These are phyloP conservation scores for Muschampia plurimacula DNA, from an alignment of 2,888 invertebrate species.

Conservation along the genomic window DNA sequence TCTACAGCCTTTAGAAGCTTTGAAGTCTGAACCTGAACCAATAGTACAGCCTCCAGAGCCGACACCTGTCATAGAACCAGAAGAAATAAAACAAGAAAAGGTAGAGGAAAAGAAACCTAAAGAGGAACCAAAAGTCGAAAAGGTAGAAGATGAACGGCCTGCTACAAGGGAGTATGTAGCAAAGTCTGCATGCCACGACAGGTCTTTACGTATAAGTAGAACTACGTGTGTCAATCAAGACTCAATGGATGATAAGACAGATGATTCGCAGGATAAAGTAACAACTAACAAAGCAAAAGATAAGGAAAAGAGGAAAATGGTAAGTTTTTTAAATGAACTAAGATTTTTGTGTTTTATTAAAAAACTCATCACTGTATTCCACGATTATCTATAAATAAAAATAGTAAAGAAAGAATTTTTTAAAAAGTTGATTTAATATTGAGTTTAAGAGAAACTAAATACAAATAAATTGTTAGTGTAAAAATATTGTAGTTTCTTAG, in stretches of 20 bases:
- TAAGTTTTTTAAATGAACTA: constrained; percentile 51
- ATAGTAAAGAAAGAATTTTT: too few species aligned
- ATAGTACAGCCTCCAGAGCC: constrained; percentile 9
- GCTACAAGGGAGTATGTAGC: constrained; percentile 67
- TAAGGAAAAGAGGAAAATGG: constrained; percentile 84
- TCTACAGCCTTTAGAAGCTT: constrained; percentile 9
- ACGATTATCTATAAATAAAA: too few species aligned
- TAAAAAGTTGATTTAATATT: too few species aligned
- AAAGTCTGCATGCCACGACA: constrained; percentile 76
- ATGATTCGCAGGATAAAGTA: constrained; percentile 80
- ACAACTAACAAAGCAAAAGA: constrained; percentile 59
- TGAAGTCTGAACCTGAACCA: constrained; percentile 5
- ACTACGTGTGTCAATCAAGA: constrained; percentile 70
- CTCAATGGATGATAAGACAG: constrained; percentile 81
- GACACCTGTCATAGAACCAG: constrained; percentile 20
- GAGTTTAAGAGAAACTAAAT: too few species aligned
- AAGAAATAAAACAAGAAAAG: constrained; percentile 64
- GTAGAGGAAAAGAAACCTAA: constrained; percentile 49
- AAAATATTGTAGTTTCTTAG: too few species aligned
- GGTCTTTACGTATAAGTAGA: constrained; percentile 75
- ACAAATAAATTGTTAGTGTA: too few species aligned
- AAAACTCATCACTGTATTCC: too few species aligned
- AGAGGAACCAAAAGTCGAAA: constrained; percentile 49
- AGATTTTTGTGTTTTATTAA: too few species aligned
- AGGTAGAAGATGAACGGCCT: constrained; percentile 67